Base-by-base conservation (phyloP, 2,888 invertebrate species). In the Erynnis tages region DNA sequence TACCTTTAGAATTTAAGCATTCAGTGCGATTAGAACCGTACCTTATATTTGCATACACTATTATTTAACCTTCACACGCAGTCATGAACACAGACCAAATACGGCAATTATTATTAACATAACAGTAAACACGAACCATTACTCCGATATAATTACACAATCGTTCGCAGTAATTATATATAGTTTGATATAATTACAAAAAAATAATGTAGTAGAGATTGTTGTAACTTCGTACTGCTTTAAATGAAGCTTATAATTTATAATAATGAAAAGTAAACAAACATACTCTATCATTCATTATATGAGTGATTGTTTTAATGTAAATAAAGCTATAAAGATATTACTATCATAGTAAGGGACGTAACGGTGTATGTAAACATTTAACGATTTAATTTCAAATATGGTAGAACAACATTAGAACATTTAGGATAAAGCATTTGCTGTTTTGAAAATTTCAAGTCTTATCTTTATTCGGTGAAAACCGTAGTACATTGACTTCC, bases 181-280 rank as follows among this genome's bases (percentile, higher is more conserved):
- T 21, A 32, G 14, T 29, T 13, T 21, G 44, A 44, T 44, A 44
- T 21, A 34, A 34, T 45, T 34, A 21, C 23, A 34, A n/a, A n/a
- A n/a, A n/a, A n/a, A 35, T 41, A 17, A 34, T 34, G 41, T 41
- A 34, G 10, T 40, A 47, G 29, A 38, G 8, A 21, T 49, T 45
- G 34, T 45, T 45, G 32, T 27, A 41, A 41, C 43, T 41, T 49
- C 40, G 25, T 41, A 19, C 41, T n/a, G 16, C 19, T 25, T 49
- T 41, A 49, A 49, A 41, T 35, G 41, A 25, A 41, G 41, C 41
- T 49, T 49, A 49, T 43, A 48, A 40, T 32, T 48, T 16, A 48
- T 40, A 43, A 49, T 34, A 23, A 50, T 27, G 11, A 25, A 41
- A 32, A 41, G 35, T 50, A 50, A 50, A 43, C 41, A 41, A 41